Evolutionary conservation across 2,888 invertebrate genomes (phyloP).

Genomic region (Meiosimyza decipiens): DNA sequence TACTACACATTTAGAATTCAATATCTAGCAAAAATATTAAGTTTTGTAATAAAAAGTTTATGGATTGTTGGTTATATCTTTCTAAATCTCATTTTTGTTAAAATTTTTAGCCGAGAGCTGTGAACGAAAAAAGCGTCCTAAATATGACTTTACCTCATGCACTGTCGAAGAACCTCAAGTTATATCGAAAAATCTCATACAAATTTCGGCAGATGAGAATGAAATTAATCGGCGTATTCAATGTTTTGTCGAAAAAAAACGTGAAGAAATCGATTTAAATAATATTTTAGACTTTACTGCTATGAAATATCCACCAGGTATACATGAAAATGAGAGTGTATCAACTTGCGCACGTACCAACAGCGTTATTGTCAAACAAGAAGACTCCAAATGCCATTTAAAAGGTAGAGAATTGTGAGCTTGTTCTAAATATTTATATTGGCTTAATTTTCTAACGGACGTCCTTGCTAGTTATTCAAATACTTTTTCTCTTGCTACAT

Average conservation of each 20-base stretch:
- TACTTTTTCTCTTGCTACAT: background rate
- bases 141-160: constrained; percentile 25
- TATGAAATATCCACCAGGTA: constrained; percentile 16
- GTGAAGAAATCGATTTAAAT: constrained; percentile 77
- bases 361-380: constrained; percentile 76
- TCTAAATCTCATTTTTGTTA: background rate
- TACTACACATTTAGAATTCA: constrained; percentile 4
- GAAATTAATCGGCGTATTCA: constrained; percentile 78
- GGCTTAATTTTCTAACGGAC: background rate
- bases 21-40: constrained; percentile 5
- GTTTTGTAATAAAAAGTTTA: constrained; percentile 40
- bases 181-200: constrained; percentile 67
- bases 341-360: constrained; percentile 81
- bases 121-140: constrained; percentile 9
- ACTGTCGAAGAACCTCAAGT: constrained; percentile 4
- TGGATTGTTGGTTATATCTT: constrained; percentile 26
- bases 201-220: constrained; percentile 75
- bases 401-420: constrained; percentile 71
- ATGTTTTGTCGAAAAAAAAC: constrained; percentile 80
- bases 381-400: constrained; percentile 82
- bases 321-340: constrained; percentile 50
- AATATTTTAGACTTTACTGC: constrained; percentile 82
- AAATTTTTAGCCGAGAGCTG: constrained; percentile 27
- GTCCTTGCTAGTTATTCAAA: background rate
- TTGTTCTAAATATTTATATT: background rate